phyloP scores from a whole-genome alignment of 2,113 vertebrate species.

The Puntigrus tetrazona region DNA sequence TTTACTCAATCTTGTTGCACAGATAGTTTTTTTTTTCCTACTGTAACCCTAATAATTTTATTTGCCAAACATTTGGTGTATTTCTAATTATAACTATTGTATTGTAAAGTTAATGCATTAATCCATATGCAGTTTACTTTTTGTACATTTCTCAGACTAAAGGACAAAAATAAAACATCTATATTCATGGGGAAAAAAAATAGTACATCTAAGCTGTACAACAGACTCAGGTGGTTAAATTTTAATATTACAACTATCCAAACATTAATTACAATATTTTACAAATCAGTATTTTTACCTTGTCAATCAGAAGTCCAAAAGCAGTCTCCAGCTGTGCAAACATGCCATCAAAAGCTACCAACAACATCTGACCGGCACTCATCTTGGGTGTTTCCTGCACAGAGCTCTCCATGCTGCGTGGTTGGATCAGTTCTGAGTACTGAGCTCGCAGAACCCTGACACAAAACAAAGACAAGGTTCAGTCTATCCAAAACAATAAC shows the following conservation, averaged over 20 bases:
- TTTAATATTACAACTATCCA: not conserved
- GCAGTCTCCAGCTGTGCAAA: constrained; percentile 96
- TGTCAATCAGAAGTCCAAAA: constrained; percentile 92
- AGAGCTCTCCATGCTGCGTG: constrained; percentile 81
- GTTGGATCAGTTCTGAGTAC: constrained; percentile 96
- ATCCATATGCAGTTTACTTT: not conserved
- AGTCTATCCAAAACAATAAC: too few relatives aligned
- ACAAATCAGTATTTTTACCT: constrained; percentile 75
- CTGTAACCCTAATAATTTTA: too few relatives aligned
- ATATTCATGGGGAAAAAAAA: not conserved
- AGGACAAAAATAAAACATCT: not conserved
- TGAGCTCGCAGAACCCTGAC: constrained; percentile 88
- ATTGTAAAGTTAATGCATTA: not conserved
- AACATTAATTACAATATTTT: too few relatives aligned
- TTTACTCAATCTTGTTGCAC: too few relatives aligned
- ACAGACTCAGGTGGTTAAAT: not conserved
- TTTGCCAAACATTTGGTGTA: not conserved
- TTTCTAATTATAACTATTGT: not conserved
- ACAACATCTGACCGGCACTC: constrained; percentile 96
- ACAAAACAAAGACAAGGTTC: constrained; percentile 8
- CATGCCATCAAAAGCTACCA: constrained; percentile 99
- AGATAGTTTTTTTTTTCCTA: too few relatives aligned
- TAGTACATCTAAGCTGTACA: not conserved
- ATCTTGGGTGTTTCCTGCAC: constrained; percentile 96
- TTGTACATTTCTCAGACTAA: not conserved